phyloP scores from a whole-genome alignment of 2,888 invertebrate species.

The Unio delphinus region DNA sequence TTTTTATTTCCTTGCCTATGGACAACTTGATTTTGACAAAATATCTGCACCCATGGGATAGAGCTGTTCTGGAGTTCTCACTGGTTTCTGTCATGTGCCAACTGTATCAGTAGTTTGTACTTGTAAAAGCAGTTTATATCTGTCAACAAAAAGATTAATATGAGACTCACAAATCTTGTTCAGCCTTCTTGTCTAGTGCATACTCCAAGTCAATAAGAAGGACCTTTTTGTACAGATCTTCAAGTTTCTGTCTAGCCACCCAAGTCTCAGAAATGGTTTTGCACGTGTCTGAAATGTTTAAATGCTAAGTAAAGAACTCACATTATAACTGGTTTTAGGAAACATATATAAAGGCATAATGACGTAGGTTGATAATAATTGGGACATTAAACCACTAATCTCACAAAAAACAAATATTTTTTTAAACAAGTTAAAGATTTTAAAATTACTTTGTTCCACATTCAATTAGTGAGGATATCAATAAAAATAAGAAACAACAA shows the following conservation, averaged over 20 bases:
- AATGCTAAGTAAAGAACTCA: slow-evolving; percentile 1
- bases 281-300: slow-evolving; percentile 47
- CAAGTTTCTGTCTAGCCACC: slow-evolving; percentile 73
- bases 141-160: neutral
- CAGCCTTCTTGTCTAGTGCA: slow-evolving; percentile 89
- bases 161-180: slow-evolving; percentile 80
- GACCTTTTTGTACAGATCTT: slow-evolving; percentile 76
- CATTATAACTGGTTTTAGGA: neutral
- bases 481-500: no score
- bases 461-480: no score
- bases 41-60: no score
- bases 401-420: neutral
- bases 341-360: neutral
- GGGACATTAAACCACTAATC: neutral
- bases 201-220: slow-evolving; percentile 87
- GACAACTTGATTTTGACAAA: no score
- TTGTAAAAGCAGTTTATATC: neutral
- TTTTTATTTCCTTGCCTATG: no score
- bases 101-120: no score
- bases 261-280: slow-evolving; percentile 72
- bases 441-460: no score
- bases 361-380: neutral
- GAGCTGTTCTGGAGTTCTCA: no score
- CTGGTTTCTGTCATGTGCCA: neutral
- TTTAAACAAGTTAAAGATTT: neutral